These are phyloP conservation scores for Hydrotaea cyrtoneurina DNA, from an alignment of 2,888 invertebrate species.

Conservation along the genomic window DNA sequence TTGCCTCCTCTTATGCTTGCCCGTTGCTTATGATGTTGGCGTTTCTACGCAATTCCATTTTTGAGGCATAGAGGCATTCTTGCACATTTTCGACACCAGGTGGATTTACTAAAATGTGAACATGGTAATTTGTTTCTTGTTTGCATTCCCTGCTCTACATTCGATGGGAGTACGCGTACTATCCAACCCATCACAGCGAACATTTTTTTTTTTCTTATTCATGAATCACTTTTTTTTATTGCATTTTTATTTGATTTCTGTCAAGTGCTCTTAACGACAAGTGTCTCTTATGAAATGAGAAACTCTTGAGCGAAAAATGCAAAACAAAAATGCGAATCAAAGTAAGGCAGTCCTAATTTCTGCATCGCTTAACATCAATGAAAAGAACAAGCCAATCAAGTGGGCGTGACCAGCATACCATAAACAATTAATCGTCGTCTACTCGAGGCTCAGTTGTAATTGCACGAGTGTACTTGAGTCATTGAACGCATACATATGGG, in stretches of 20 bases:
- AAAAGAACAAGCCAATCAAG: conserved; percentile 66
- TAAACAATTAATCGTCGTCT: conserved; percentile 64
- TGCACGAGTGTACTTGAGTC: conserved; percentile 5
- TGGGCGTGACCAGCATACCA: conserved; percentile 67
- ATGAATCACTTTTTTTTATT: conserved; percentile 9
- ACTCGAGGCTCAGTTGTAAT: conserved; percentile 9
- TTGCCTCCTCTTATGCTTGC: no score
- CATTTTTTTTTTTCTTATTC: neutral
- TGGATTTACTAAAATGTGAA: no score
- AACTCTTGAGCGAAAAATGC: conserved; percentile 52
- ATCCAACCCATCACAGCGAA: neutral
- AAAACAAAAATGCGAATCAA: conserved; percentile 39
- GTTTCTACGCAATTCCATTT: no score
- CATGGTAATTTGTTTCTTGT: neutral
- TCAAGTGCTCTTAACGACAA: conserved; percentile 60
- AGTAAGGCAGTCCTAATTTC: conserved; percentile 66
- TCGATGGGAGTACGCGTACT: neutral
- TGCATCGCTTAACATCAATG: conserved; percentile 58
- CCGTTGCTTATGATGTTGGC: no score
- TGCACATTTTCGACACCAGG: no score
- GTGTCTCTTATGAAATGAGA: conserved; percentile 53
- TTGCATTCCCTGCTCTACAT: neutral
- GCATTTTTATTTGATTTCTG: conserved; percentile 44
- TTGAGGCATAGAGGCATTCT: no score
- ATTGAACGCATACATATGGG: no score